These are phyloP conservation scores for Stramonita haemastoma DNA, from an alignment of 2,888 invertebrate genomes.

Conservation along the genomic window DNA sequence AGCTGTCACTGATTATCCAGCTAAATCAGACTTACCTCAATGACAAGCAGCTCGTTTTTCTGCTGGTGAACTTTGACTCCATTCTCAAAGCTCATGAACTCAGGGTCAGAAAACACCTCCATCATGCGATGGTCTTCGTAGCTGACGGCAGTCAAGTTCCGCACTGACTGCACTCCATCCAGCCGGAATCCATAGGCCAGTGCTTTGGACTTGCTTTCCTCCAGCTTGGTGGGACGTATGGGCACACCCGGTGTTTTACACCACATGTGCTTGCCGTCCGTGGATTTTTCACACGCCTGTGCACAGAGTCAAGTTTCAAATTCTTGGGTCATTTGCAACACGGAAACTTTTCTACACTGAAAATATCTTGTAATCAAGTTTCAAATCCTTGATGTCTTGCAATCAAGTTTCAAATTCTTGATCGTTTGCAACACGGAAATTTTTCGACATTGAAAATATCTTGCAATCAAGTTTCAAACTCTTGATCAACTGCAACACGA, in stretches of 20 bases:
- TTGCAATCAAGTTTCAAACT: no score
- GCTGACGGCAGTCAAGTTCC: constrained; percentile 60
- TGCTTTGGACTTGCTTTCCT: constrained; percentile 33
- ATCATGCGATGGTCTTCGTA: constrained; percentile 79
- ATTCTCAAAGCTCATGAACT: constrained; percentile 93
- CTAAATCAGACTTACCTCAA: constrained; percentile 82
- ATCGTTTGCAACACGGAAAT: no score
- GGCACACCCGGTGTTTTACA: constrained; percentile 54
- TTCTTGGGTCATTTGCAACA: no score
- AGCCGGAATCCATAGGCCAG: constrained; percentile 94
- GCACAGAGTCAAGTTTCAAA: no score
- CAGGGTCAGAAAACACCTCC: constrained; percentile 92
- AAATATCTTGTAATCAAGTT: no score
- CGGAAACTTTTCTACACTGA: no score
- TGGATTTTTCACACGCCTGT: constrained; percentile 36
- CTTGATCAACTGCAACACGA: no score
- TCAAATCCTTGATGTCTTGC: no score
- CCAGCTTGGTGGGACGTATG: constrained; percentile 26
- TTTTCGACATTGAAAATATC: no score
- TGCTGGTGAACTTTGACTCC: constrained; percentile 91
- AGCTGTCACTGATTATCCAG: no score
- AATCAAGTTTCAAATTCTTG: no score
- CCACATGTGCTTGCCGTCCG: constrained; percentile 46
- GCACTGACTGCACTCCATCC: constrained; percentile 89
- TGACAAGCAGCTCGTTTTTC: constrained; percentile 90